Base-by-base conservation (phyloP, 2,888 invertebrate genomes). In the Sinodicranocentrus sp. region DNA sequence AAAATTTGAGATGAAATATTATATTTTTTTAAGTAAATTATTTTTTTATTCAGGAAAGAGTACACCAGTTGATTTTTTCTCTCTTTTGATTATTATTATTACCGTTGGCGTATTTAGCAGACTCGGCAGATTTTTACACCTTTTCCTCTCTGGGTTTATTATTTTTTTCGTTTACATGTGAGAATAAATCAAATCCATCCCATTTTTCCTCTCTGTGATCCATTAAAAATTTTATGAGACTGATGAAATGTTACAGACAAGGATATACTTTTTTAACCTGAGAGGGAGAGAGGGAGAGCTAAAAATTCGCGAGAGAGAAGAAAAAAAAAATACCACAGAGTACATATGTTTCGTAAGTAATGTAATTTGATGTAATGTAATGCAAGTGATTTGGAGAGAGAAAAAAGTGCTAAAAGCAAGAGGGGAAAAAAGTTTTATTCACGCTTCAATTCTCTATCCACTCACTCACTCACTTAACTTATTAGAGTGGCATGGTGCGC, bases 381-480 rank as follows among this genome's bases (percentile, higher is more conserved):
- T 59, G 68, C 25, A 54, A 59, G 48, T 68, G 52, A 48, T 61
- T 78, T 52, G 23, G 33, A 26, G 54, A 23, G 33, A 15, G 23
- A 13, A 78, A 78, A 78, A 78, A 70, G 70, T 78, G 78, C 48
- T 78, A 78, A 78, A 78, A 78, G 78, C 78, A 19, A 13, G 6
- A 39, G n/a, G n/a, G n/a, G 44, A 68, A 59, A 54, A 70, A 78
- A 70, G 17, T 61, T 61, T 78, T 78, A 68, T 59, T 76, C 77
- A 57, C 57, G 43, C 43, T 68, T 33, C 33, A 75, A 72, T 43
- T 59, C 43, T 5, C 44, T 67, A 19, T 61, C 26, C 21, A 10
- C 59, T 19, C 61, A 61, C 44, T 67, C 39, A 76, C 23, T 54
- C 76, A 77, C 77, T 77, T 68, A 77, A 77, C 77, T 77, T 77